Evolutionary conservation across 2,888 invertebrate species (phyloP).

Genomic region (Protula sp.): DNA sequence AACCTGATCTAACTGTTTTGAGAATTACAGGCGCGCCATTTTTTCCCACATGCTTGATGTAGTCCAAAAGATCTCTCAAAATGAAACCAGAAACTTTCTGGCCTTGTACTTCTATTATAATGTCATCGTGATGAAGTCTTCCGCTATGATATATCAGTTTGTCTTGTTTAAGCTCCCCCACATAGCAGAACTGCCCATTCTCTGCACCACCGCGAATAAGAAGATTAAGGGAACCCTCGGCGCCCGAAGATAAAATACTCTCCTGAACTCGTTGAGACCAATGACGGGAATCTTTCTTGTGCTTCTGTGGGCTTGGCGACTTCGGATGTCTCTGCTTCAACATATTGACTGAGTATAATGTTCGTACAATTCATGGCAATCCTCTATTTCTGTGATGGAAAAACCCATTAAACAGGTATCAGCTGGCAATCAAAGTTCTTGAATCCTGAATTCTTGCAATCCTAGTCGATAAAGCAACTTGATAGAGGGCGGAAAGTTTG

Average conservation of each 20-base stretch:
- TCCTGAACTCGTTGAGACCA: constrained; percentile 56
- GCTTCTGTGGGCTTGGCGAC: constrained; percentile 8
- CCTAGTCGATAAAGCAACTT: no score
- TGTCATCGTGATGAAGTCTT: constrained; percentile 46
- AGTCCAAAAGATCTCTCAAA: constrained; percentile 57
- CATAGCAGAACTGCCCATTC: constrained; percentile 47
- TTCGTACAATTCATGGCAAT: no score
- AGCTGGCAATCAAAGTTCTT: no score
- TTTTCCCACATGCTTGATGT: constrained; percentile 58
- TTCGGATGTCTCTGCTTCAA: constrained; percentile 9
- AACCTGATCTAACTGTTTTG: constrained; percentile 53
- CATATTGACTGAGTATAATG: constrained; percentile 2
- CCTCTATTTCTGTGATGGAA: no score
- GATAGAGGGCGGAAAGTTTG: no score
- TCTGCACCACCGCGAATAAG: constrained; percentile 58
- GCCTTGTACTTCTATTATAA: constrained; percentile 59
- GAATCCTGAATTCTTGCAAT: no score
- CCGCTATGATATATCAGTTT: constrained; percentile 47
- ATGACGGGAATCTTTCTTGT: constrained; percentile 35
- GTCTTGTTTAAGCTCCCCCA: constrained; percentile 42
- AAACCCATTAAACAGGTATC: no score
- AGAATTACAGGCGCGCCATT: constrained; percentile 58
- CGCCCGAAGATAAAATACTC: constrained; percentile 52
- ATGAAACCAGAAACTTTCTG: constrained; percentile 61
- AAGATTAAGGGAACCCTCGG: constrained; percentile 53